These are phyloP conservation scores for Cyprinodon tularosa DNA, from an alignment of 2,113 vertebrate genomes.

Conservation along the genomic window DNA sequence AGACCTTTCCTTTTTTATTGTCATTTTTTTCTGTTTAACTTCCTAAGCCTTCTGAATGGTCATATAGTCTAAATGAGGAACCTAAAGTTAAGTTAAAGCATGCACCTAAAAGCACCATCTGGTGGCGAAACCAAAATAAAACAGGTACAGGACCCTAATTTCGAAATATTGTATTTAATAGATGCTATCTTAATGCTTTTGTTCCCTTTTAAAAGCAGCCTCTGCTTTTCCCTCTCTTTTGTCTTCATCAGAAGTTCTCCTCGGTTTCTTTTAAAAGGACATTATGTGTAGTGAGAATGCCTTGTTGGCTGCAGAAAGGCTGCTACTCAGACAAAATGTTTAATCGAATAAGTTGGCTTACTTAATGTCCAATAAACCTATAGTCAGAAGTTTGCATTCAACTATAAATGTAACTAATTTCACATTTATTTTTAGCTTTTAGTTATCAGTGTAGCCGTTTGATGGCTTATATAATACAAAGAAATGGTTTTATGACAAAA, in stretches of 20 bases:
- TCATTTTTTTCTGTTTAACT: conserved; percentile 3
- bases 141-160: background rate
- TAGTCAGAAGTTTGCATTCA: no score
- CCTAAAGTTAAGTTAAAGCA: background rate
- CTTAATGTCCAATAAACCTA: no score
- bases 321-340: no score
- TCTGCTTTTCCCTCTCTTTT: background rate
- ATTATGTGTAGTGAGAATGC: background rate
- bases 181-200: background rate
- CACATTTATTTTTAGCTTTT: no score
- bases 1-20: background rate
- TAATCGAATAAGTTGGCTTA: no score
- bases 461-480: no score
- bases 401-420: no score
- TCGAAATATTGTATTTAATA: background rate
- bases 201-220: background rate
- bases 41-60: no score
- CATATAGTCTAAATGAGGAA: background rate
- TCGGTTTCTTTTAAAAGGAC: background rate
- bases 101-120: conserved; percentile 30
- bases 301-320: background rate
- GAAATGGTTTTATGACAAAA: no score
- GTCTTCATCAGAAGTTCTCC: background rate
- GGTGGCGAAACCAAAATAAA: conserved; percentile 15
- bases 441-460: no score